phyloP scores from a whole-genome alignment of 2,888 invertebrate genomes.

The Ethmia dodecea region DNA sequence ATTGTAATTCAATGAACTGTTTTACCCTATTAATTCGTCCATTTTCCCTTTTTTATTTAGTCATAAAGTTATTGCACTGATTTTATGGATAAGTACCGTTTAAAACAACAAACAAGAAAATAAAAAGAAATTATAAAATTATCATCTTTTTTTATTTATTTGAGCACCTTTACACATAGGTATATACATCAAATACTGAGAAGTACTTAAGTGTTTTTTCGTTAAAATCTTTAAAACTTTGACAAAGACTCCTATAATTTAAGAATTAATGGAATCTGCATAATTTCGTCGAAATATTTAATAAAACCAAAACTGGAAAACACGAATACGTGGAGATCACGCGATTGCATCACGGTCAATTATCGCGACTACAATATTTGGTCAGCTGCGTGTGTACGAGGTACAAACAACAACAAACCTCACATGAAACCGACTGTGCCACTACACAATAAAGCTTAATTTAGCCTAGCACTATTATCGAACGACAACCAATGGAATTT shows the following conservation, averaged over 20 bases:
- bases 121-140: constrained; percentile 39
- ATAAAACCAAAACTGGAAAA: not conserved
- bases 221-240: not conserved
- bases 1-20: constrained; percentile 31
- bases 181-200: not conserved
- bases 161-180: too few species aligned
- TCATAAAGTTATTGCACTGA: constrained; percentile 60
- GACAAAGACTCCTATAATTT: not conserved
- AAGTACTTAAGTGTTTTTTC: too few species aligned
- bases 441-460: constrained; percentile 15
- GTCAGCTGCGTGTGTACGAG: constrained; percentile 66
- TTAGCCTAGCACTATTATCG: constrained; percentile 12
- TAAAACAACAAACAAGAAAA: constrained; percentile 52
- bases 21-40: constrained; percentile 39
- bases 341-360: constrained; percentile 74
- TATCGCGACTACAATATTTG: constrained; percentile 75
- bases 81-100: constrained; percentile 54
- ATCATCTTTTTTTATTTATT: constrained; percentile 20
- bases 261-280: not conserved
- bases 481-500: constrained; percentile 29
- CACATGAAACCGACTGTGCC: constrained; percentile 18
- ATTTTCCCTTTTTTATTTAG: constrained; percentile 50
- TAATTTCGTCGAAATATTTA: not conserved
- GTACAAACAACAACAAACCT: constrained; percentile 18
- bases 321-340: constrained; percentile 49